Conservation (phyloP, 1,140 invertebrate genomes). For the Venturia canescens region DNA sequence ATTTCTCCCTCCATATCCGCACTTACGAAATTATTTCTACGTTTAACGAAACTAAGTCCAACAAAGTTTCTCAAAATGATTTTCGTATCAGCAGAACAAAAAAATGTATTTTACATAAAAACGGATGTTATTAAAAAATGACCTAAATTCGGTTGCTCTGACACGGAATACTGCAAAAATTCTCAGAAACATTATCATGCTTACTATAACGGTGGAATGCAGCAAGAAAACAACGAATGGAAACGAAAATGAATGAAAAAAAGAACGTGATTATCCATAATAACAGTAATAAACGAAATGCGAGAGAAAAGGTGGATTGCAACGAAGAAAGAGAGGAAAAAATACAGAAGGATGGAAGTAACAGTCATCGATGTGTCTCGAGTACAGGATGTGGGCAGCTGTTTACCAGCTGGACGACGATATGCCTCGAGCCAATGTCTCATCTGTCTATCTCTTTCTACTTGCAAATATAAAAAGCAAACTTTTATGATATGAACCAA, state of each 20-base stretch:
- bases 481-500: too few relatives aligned
- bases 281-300: constrained; percentile 20
- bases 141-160: too few relatives aligned
- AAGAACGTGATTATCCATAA: background rate
- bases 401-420: constrained; percentile 67
- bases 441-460: too few relatives aligned
- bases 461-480: too few relatives aligned
- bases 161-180: too few relatives aligned
- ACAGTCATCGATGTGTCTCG: constrained; percentile 51
- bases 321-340: constrained; percentile 38
- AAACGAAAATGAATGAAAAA: background rate
- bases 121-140: too few relatives aligned
- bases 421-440: constrained; percentile 21
- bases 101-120: too few relatives aligned
- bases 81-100: too few relatives aligned
- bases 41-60: background rate
- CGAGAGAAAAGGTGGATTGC: constrained; percentile 21
- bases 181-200: background rate
- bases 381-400: constrained; percentile 71
- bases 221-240: background rate
- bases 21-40: background rate
- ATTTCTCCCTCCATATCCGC: too few relatives aligned
- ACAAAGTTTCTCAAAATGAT: too few relatives aligned
- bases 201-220: background rate
- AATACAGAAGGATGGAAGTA: constrained; percentile 35